phyloP scores from a whole-genome alignment of 2,113 vertebrate species.

The Orthonyx spaldingii region DNA sequence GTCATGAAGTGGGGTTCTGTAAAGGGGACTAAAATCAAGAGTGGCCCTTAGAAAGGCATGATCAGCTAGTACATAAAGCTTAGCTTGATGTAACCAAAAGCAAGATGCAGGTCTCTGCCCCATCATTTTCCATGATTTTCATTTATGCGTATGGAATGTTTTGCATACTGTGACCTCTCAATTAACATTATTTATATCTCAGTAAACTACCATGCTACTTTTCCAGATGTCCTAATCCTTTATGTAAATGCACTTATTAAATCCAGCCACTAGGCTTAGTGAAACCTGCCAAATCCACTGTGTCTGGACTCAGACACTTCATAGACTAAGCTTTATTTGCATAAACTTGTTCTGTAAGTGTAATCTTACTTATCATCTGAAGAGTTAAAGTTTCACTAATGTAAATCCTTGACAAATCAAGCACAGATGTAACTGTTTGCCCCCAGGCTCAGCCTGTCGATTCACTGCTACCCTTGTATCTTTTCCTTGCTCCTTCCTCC shows the following conservation, averaged over 20 bases:
- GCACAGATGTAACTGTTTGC: slow-evolving; percentile 72
- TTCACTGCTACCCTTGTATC: slow-evolving; percentile 51
- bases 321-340: slow-evolving; percentile 73
- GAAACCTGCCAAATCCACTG: slow-evolving; percentile 67
- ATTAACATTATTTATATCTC: slow-evolving; percentile 73
- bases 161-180: slow-evolving; percentile 70
- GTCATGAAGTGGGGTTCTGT: background rate
- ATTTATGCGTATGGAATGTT: slow-evolving; percentile 9
- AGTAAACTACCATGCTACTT: slow-evolving; percentile 71
- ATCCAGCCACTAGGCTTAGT: slow-evolving; percentile 61
- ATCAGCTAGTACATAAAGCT: background rate
- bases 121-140: slow-evolving; percentile 11
- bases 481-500: background rate
- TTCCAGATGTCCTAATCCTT: slow-evolving; percentile 76
- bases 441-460: slow-evolving; percentile 60
- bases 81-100: background rate
- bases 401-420: slow-evolving; percentile 79
- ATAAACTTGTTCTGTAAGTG: slow-evolving; percentile 72
- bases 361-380: slow-evolving; percentile 77
- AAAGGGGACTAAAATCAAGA: background rate
- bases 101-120: background rate
- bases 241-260: slow-evolving; percentile 76
- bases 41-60: background rate
- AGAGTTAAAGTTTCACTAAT: slow-evolving; percentile 77
- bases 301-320: slow-evolving; percentile 62